Base-by-base conservation (phyloP, 2,888 invertebrate species). In the Chouioia cunea region DNA sequence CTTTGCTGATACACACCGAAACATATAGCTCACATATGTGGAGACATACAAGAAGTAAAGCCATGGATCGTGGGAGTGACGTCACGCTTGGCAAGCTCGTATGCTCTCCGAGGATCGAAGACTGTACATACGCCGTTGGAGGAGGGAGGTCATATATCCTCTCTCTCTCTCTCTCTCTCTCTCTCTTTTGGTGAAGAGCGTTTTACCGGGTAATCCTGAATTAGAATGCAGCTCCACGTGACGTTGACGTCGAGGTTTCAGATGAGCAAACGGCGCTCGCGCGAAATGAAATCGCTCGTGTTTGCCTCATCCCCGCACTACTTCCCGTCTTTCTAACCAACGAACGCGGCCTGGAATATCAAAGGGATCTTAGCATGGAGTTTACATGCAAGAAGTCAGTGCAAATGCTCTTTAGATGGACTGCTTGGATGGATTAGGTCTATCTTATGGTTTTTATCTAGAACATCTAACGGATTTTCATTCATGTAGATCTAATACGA, bases 171-270 rank as follows among this genome's bases (percentile, higher is more conserved):
- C 27, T 27, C 6, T 2, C 3, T 27, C 27, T 27, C 27, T 27
- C 27, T 27, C 36, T 36, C 36, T 36, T 12, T 10, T 36, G 10
- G 15, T 3, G 23, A 22, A 18, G 27, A 16, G 43, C 58, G 43
- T 53, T 66, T 59, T 59, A 50, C 59, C 14, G n/a, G 66, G 64
- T 57, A 65, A 72, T 65, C 72, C 43, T 23, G 65, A 72, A 72
- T 72, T 72, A 69, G 72, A 65, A 72, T 72, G 72, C 72, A 27
- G 54, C 43, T 27, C 60, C 68, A 54, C 70, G 70, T 65, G 71
- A 65, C 16, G 47, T 36, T 12, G 36, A 36, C 36, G 36, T 36
- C 36, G 36, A 36, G 36, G 10, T 36, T 36, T 23, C 48, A 36
- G 63, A 53, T 59, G 59, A 65, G 46, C 44, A 57, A 57, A 66